Evolutionary conservation across 2,113 vertebrate genomes (phyloP).

Genomic region (Aphelocoma coerulescens): DNA sequence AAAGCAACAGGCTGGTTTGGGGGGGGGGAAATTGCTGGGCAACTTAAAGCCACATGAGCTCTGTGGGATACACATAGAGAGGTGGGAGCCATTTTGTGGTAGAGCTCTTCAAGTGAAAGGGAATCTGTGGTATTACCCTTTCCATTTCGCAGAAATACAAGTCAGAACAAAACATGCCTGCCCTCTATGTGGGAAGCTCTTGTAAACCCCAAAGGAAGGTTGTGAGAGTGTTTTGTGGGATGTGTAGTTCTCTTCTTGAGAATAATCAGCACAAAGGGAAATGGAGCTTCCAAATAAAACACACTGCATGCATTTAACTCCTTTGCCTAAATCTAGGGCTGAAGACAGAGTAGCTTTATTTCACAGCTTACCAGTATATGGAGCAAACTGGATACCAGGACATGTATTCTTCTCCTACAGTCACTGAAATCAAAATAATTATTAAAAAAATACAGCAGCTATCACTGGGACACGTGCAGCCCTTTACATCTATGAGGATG

Average conservation of each 20-base stretch:
- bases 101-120: neutral
- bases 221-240: neutral
- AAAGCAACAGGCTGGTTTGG: neutral
- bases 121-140: neutral
- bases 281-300: neutral
- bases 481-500: neutral
- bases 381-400: neutral
- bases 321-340: neutral
- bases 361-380: neutral
- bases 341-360: neutral
- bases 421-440: neutral
- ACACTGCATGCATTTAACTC: accelerated
- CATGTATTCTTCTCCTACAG: neutral
- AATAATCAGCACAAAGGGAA: neutral
- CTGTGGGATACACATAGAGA: neutral
- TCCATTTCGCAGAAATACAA: neutral
- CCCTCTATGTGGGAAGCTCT: neutral
- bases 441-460: neutral
- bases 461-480: accelerated
- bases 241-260: neutral
- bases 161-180: neutral
- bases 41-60: neutral
- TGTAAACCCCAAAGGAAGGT: neutral
- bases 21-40: accelerated
- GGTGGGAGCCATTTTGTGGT: neutral